These are phyloP conservation scores for Seriola quinqueradiata DNA, from an alignment of 2,113 vertebrate species.

Conservation along the genomic window DNA sequence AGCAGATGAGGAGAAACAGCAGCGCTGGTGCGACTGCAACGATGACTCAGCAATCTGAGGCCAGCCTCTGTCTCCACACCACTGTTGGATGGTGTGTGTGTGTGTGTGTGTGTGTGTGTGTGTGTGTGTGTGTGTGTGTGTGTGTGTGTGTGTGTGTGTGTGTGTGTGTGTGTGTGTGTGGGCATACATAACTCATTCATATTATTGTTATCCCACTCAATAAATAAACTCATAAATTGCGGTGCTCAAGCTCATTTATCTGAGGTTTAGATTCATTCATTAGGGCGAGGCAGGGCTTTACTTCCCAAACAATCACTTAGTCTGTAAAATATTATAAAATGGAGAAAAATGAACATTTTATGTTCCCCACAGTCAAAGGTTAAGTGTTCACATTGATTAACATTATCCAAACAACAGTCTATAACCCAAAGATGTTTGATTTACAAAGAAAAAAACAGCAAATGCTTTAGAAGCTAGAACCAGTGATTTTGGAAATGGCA, in stretches of 20 bases:
- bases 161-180: constrained; percentile 40
- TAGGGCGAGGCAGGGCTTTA: not conserved
- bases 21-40: constrained; percentile 56
- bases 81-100: constrained; percentile 3
- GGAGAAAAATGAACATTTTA: not conserved
- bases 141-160: constrained; percentile 6
- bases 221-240: constrained; percentile 24
- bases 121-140: constrained; percentile 8
- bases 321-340: not conserved
- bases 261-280: constrained; percentile 38
- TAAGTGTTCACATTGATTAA: not conserved
- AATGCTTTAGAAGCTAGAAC: not conserved
- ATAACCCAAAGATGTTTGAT: not conserved
- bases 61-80: constrained; percentile 57
- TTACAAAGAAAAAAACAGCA: not conserved
- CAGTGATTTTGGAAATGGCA: not conserved
- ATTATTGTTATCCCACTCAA: constrained; percentile 44
- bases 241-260: not conserved
- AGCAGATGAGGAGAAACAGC: constrained; percentile 65
- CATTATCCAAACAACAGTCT: not conserved
- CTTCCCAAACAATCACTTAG: not conserved
- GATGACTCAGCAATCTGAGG: constrained; percentile 79
- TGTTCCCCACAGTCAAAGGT: not conserved
- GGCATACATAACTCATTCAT: constrained; percentile 55
- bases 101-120: constrained; percentile 13